phyloP scores from a whole-genome alignment of 1,140 invertebrate species.

The Drosophila fuyamai region DNA sequence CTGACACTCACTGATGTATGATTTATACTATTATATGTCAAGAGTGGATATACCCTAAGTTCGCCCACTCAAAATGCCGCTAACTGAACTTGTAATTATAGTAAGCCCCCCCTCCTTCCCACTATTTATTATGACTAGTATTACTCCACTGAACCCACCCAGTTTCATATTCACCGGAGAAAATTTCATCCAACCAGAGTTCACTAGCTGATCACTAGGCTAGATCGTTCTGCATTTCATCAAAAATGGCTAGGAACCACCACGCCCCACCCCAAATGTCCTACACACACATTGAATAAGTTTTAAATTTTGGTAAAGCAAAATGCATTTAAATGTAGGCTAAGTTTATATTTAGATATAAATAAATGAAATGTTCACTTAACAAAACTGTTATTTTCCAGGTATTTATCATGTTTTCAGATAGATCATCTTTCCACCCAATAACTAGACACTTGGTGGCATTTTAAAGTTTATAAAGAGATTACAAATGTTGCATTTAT shows the following conservation, averaged over 20 bases:
- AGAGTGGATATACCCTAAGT: conserved; percentile 1
- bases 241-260: conserved; percentile 1
- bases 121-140: conserved; percentile 47
- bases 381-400: neutral
- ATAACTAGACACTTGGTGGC: neutral
- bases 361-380: conserved; percentile 48
- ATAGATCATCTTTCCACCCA: neutral
- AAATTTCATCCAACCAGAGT: neutral
- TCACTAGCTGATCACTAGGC: conserved; percentile 6
- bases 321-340: conserved; percentile 41
- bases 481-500: conserved; percentile 62
- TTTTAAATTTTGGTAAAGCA: conserved; percentile 25
- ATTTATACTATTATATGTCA: conserved; percentile 1
- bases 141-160: conserved; percentile 19
- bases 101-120: conserved; percentile 1
- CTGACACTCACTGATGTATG: conserved; percentile 9
- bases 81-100: conserved; percentile 42
- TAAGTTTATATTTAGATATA: conserved; percentile 42
- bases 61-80: conserved; percentile 11
- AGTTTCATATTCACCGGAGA: neutral
- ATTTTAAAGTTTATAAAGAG: conserved; percentile 30
- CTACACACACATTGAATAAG: conserved; percentile 14
- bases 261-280: neutral
- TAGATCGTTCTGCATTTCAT: conserved; percentile 30
- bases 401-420: too few relatives aligned